Percentiles rank a stretch among this genome's conserved stretches.
These are phyloP conservation scores for Burhinus oedicnemus DNA, from an alignment of 2,113 vertebrate genomes.

Conservation along the genomic window DNA sequence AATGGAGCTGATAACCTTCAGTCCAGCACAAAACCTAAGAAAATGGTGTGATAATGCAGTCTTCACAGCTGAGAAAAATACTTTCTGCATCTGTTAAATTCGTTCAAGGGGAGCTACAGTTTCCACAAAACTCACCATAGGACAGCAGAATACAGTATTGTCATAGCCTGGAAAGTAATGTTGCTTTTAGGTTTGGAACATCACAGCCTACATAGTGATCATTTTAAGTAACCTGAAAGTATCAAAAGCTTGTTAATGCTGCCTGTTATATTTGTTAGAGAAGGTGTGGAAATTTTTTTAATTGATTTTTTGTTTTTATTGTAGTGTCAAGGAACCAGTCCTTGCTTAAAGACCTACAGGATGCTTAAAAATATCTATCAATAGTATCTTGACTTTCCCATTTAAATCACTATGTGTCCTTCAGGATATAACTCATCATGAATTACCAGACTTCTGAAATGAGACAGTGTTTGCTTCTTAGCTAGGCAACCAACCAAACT, in stretches of 20 bases:
- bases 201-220: neutral
- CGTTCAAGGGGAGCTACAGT: neutral
- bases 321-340: neutral
- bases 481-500: conserved; percentile 12
- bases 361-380: neutral
- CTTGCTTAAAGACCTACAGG: neutral
- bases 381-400: neutral
- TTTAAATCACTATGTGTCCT: neutral
- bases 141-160: neutral
- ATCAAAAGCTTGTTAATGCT: neutral
- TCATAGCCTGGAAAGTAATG: neutral
- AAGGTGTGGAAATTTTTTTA: neutral
- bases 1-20: neutral
- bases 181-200: neutral
- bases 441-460: conserved; percentile 8
- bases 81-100: neutral
- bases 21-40: neutral
- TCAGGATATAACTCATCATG: neutral
- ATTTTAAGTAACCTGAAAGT: neutral
- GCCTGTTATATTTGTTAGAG: neutral
- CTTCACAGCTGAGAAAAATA: neutral
- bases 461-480: conserved; percentile 1
- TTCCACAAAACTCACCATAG: neutral
- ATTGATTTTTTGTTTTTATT: neutral
- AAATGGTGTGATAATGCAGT: neutral